Evolutionary conservation across 1,140 invertebrate genomes (phyloP), one percentile per base, ranked within the genome.

Genomic region (Ostrea edulis): DNA sequence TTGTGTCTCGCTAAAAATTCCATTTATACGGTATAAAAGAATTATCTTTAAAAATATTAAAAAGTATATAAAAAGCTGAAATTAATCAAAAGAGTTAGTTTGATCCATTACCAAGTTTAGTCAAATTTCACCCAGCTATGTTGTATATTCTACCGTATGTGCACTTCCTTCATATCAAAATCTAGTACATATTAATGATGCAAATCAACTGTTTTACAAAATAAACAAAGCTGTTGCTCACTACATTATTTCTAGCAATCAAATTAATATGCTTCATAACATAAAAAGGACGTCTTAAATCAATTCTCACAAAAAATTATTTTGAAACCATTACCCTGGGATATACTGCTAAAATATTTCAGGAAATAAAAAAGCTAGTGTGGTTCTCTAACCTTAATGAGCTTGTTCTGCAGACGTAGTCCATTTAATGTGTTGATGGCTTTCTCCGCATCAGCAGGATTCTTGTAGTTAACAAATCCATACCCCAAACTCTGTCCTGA

Each of bases 381-480:
- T 12, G 25, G 11, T 77, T 77, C 95, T 94, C 95, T 94, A 95
- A 99, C 99, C 97, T 99, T 99, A 93, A 99, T 99, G 53, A 98
- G 99, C 97, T 99, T 99, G 96, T 99, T 99, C 96, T 99, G 98
- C 90, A 99, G 96, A 92, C 98, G 96, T 88, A 99, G 96, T 91
- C 98, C 98, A 96, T 99, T 99, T 89, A 99, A 96, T 58, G 98
- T 98, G 95, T 98, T 98, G 94, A 99, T 99, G 84, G 99, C 99
- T 95, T 99, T 99, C 95, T 99, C 98, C 62, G 99, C 99, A 96
- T 99, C 98, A 96, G 99, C 98, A 84, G 97, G 96, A 92, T 98
- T 96, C 94, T 99, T 98, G 95, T 99, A 99, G 96, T 99, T 99
- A 90, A 99, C 99, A 95, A 99, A 99, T 91, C 99, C 99, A 95